A percentile compares a stretch with the other conserved stretches of the same genome.
Conservation (phyloP, 2,797 vertebrate species). For the Rhinogobio ventralis region DNA sequence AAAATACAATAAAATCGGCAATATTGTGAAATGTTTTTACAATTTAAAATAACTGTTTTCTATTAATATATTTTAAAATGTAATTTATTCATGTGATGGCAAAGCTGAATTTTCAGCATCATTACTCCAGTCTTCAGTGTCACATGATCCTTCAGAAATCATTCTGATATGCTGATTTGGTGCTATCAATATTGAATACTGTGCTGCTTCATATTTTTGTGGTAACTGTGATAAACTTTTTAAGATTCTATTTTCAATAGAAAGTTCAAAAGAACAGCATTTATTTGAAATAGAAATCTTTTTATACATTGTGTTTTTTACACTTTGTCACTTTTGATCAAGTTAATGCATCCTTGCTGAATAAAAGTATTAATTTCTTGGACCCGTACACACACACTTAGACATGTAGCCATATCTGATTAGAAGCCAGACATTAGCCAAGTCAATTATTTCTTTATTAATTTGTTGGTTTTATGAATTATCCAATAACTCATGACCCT, state of each 20-base stretch:
- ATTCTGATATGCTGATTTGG: no score
- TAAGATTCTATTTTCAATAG: no score
- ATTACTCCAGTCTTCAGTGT: background rate
- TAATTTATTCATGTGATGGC: background rate
- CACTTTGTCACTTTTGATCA: background rate
- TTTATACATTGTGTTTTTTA: no score
- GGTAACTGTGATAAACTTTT: no score
- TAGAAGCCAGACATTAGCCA: background rate
- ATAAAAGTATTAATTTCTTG: background rate
- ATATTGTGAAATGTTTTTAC: background rate
- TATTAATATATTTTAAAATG: background rate
- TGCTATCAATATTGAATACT: no score
- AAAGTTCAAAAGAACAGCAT: no score
- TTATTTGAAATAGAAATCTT: no score
- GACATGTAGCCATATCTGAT: background rate
- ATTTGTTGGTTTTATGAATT: slow-evolving; percentile 10
- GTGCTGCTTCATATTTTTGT: no score
- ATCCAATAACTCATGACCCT: background rate
- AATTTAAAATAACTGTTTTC: background rate
- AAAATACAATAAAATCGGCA: background rate
- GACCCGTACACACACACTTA: background rate
- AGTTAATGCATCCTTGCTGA: background rate
- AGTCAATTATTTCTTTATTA: background rate
- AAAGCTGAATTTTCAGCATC: background rate
- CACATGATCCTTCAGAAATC: no score